These are phyloP conservation scores for Drosophila subquinaria DNA, from an alignment of 2,888 invertebrate species.

Conservation along the genomic window DNA sequence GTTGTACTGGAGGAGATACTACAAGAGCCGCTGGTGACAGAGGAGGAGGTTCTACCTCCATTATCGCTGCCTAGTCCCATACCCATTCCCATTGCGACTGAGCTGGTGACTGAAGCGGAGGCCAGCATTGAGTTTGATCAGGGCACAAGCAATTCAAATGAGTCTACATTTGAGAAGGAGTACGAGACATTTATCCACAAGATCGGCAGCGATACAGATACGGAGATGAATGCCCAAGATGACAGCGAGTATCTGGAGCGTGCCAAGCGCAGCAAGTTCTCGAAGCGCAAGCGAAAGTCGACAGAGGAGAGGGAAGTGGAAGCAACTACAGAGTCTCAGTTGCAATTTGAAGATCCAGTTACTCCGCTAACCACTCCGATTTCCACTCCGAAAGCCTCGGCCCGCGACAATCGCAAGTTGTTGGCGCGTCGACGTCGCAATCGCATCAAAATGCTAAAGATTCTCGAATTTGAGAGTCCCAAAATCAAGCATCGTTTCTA, in stretches of 20 bases:
- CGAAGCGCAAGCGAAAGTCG: conserved; percentile 76
- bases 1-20: conserved; percentile 52
- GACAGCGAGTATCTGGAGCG: conserved; percentile 58
- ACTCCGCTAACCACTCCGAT: background rate
- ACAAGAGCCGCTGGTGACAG: conserved; percentile 21
- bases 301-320: conserved; percentile 42
- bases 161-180: conserved; percentile 82
- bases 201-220: conserved; percentile 63
- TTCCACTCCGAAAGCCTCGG: conserved; percentile 32
- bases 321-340: background rate
- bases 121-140: conserved; percentile 73
- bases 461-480: conserved; percentile 72
- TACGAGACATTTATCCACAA: conserved; percentile 83
- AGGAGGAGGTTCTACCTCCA: conserved; percentile 8
- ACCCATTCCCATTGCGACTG: conserved; percentile 1
- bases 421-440: conserved; percentile 61
- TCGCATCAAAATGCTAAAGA: conserved; percentile 66
- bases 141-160: conserved; percentile 76
- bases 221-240: conserved; percentile 31
- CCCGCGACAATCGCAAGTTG: conserved; percentile 50
- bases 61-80: conserved; percentile 21
- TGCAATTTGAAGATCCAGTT: background rate
- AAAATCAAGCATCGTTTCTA: conserved; percentile 69
- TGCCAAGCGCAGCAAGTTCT: conserved; percentile 75
- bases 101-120: background rate